Conservation (phyloP, 1,140 invertebrate genomes). For the Danaus melanippus region DNA sequence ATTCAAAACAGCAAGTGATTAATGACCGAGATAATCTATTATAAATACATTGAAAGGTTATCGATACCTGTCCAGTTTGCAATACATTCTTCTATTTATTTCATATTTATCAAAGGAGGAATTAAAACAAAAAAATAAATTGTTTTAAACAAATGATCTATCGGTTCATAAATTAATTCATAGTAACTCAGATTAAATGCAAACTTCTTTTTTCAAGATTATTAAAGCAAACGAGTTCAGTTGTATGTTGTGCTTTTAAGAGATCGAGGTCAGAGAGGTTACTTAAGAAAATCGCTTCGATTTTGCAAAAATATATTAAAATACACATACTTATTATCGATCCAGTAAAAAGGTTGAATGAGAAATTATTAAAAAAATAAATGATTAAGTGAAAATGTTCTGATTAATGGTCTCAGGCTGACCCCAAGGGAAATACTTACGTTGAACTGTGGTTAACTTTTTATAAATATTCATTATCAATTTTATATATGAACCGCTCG, state of each 20-base stretch:
- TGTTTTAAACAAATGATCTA: no score
- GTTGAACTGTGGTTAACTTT: constrained; percentile 56
- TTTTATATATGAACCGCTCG: constrained; percentile 51
- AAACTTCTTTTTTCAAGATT: no score
- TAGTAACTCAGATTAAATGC: no score
- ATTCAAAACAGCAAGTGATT: constrained; percentile 17
- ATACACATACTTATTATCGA: constrained; percentile 3
- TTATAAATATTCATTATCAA: constrained; percentile 68
- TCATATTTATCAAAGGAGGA: constrained; percentile 1
- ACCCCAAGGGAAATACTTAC: constrained; percentile 36
- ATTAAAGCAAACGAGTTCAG: no score
- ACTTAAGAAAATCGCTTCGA: no score
- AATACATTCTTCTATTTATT: constrained; percentile 3
- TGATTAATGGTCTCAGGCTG: constrained; percentile 51
- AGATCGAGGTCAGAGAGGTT: no score
- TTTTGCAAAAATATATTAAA: no score
- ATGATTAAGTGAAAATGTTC: constrained; percentile 59
- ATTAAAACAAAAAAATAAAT: constrained; percentile 1
- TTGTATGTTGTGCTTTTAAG: no score
- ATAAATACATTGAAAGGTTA: constrained; percentile 12
- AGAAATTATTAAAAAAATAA: constrained; percentile 21
- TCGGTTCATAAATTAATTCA: no score
- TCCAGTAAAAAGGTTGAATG: neutral
- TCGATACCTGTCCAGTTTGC: neutral
- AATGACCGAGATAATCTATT: constrained; percentile 14